These are phyloP conservation scores for Ochropleura leucogaster DNA, from an alignment of 2,888 invertebrate genomes.

Conservation along the genomic window DNA sequence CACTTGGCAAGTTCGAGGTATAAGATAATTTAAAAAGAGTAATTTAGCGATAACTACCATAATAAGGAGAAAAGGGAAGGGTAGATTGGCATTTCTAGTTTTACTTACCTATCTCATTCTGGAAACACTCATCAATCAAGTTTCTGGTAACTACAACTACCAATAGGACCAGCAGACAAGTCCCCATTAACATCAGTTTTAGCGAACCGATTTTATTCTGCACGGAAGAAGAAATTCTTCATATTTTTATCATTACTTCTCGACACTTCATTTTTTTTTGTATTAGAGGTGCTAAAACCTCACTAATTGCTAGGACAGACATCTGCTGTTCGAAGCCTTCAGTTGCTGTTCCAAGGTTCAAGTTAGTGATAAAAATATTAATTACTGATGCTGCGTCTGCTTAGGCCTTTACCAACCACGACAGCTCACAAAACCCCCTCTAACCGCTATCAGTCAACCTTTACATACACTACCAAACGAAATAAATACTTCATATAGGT, in stretches of 20 bases:
- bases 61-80: neutral
- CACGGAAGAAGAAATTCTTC: too few relatives aligned
- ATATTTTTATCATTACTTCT: neutral
- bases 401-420: conserved; percentile 17
- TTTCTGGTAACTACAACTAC: conserved; percentile 34
- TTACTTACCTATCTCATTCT: conserved; percentile 5
- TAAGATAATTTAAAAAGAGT: neutral
- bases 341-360: neutral
- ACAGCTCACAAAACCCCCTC: conserved; percentile 18
- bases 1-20: neutral
- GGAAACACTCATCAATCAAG: conserved; percentile 15
- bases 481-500: conserved; percentile 53
- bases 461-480: conserved; percentile 47
- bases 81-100: conserved; percentile 14
- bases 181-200: neutral
- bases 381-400: neutral
- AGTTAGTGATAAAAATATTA: neutral
- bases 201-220: neutral
- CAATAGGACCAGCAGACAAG: conserved; percentile 9
- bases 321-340: neutral
- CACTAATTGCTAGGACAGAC: neutral
- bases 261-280: neutral
- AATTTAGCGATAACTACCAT: neutral
- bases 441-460: conserved; percentile 58
- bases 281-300: neutral